These are phyloP conservation scores for Hirtodrosophila duncani DNA, from an alignment of 2,888 invertebrate genomes.

Conservation along the genomic window DNA sequence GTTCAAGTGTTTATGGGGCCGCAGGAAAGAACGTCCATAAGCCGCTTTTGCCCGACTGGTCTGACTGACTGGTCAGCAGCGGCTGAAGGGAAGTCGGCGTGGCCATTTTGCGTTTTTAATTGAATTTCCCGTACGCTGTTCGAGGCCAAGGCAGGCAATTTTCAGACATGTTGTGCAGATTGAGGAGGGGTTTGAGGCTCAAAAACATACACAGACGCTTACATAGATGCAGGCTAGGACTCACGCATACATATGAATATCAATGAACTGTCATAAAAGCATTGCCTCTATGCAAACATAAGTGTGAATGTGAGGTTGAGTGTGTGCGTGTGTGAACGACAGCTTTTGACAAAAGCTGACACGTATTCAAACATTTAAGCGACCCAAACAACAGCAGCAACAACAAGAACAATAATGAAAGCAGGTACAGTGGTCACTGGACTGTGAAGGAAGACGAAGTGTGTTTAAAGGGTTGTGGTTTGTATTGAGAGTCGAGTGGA, in stretches of 20 bases:
- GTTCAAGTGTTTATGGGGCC: not conserved
- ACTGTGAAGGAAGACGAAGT: no score
- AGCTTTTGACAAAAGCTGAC: slow-evolving; percentile 59
- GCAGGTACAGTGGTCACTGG: slow-evolving; percentile 3
- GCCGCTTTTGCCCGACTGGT: slow-evolving; percentile 43
- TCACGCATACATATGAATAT: slow-evolving; percentile 57
- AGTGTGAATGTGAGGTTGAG: slow-evolving; percentile 5
- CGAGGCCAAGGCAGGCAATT: slow-evolving; percentile 23
- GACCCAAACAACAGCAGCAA: slow-evolving; percentile 36
- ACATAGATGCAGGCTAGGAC: not conserved
- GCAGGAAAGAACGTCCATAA: slow-evolving; percentile 41
- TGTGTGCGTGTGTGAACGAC: slow-evolving; percentile 16
- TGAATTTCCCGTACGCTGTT: slow-evolving; percentile 44
- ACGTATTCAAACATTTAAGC: slow-evolving; percentile 66
- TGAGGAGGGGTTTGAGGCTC: slow-evolving; percentile 2
- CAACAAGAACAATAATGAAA: slow-evolving; percentile 9
- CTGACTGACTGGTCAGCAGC: not conserved
- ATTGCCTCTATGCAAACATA: not conserved
- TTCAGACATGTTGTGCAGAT: not conserved
- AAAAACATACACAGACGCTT: slow-evolving; percentile 9
- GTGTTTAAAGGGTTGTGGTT: no score
- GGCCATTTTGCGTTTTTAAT: slow-evolving; percentile 47
- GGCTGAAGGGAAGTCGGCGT: slow-evolving; percentile 4
- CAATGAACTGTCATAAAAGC: slow-evolving; percentile 67
- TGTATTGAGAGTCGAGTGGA: no score